phyloP scores from a whole-genome alignment of 2,888 invertebrate species.

The Agrochola litura region DNA sequence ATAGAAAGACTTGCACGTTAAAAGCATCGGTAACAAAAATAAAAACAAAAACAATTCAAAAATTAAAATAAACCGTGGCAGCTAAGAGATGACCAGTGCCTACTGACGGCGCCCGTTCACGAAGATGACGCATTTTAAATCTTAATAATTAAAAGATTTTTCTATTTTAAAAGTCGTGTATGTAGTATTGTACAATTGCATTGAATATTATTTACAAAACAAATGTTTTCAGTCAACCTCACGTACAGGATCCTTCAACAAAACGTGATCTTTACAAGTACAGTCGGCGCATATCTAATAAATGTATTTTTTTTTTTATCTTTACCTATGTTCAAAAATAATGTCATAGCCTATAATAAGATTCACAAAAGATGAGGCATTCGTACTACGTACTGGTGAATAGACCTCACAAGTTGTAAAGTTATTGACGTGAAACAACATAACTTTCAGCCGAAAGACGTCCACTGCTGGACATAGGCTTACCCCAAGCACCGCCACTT shows the following conservation, averaged over 20 bases:
- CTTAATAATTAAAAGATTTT: too few species aligned
- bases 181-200: slow-evolving; percentile 9
- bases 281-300: slow-evolving; percentile 9
- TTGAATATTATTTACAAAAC: slow-evolving; percentile 12
- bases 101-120: too few species aligned
- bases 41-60: too few species aligned
- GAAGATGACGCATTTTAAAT: too few species aligned
- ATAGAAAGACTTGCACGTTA: too few species aligned
- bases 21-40: too few species aligned
- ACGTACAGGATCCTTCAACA: slow-evolving; percentile 36
- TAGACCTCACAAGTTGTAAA: not conserved
- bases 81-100: too few species aligned
- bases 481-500: too few species aligned
- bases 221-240: slow-evolving; percentile 21
- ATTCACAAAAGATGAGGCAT: not conserved
- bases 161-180: not conserved
- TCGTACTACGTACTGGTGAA: not conserved
- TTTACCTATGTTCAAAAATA: not conserved
- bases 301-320: not conserved
- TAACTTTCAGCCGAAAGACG: not conserved
- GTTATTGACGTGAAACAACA: not conserved
- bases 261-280: slow-evolving; percentile 34
- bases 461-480: too few species aligned
- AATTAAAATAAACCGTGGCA: too few species aligned
- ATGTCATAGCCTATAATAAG: not conserved